These are phyloP conservation scores for Cyprinodon brontotheroides DNA, from an alignment of 2,113 vertebrate species.

Conservation along the genomic window DNA sequence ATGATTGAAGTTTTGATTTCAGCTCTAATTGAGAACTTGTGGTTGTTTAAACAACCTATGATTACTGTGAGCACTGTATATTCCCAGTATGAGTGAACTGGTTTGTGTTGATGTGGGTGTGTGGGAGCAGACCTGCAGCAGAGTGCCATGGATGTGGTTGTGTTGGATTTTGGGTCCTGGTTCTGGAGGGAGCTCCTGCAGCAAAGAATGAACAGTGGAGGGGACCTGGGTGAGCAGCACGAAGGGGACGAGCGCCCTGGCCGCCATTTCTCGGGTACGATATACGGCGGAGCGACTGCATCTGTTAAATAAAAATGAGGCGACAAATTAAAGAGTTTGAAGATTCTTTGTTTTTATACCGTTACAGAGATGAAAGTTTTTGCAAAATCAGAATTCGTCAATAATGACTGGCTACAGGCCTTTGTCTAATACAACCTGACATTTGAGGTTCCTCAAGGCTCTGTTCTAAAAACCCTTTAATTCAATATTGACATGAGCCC, in stretches of 20 bases:
- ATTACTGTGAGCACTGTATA: neutral
- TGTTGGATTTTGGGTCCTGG: conserved; percentile 77
- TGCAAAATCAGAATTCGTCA: neutral
- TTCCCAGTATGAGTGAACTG: conserved; percentile 6
- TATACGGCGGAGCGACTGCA: conserved; percentile 87
- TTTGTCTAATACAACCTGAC: too few species aligned
- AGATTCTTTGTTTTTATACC: neutral
- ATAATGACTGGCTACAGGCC: too few species aligned
- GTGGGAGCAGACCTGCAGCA: conserved; percentile 85
- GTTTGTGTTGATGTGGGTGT: conserved; percentile 2
- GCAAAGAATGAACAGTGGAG: conserved; percentile 71
- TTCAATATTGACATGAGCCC: too few species aligned
- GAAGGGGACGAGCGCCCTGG: conserved; percentile 91
- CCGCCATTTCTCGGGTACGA: conserved; percentile 90
- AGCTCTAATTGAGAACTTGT: neutral
- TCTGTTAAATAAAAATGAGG: conserved; percentile 68
- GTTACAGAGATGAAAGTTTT: neutral
- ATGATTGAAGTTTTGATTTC: conserved; percentile 1
- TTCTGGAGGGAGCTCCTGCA: conserved; percentile 81
- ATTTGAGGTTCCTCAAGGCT: too few species aligned
- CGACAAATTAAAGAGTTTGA: neutral
- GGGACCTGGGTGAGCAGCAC: conserved; percentile 83
- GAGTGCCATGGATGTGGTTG: conserved; percentile 88
- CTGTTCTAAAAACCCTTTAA: too few species aligned
- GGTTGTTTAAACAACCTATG: neutral